Base-by-base conservation (phyloP, 64 coral and sea anemone species). In the Pachyseris speciosa region DNA sequence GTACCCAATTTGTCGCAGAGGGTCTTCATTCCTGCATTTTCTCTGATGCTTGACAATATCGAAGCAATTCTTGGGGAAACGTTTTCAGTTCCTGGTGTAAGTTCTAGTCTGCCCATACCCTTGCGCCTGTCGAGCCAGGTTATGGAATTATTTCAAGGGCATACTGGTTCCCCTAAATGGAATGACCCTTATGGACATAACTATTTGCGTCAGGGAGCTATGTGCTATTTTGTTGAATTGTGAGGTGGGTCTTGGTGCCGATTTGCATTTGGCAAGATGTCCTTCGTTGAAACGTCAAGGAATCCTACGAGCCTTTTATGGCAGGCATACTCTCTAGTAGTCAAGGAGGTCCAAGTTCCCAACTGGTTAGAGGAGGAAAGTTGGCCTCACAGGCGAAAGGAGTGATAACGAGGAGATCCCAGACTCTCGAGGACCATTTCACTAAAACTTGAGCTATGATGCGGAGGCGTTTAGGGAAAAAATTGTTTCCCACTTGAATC, bases 231-330 rank as follows among this genome's bases (percentile, higher is more conserved):
- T 67, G 81, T 20, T 67, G 13, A 67, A 34, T 84, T 84, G 42
- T 25, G 61, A 48, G 81, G 81, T 33, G 37, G 61, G 41, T 84
- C 61, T 13, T 84, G 81, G 81, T 66, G 36, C 58, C 81, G 38
- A 22, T 27, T 45, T 84, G 81, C 81, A 26, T 84, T 84, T 48
- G 81, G 60, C 58, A 84, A 84, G 81, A 84, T 84, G 81, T n/a
- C 81, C 38, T 67, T 84, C 43, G 10, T 48, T 29, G 81, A 84
- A 67, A 64, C 41, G 53, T 52, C 43, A 80, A 44, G 76, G 76
- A 80, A 33, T 57, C 49, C 43, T 57, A 44, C 37, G 45, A 80
- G 33, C 22, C 76, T 80, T 80, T 28, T 29, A 5, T 64, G 4
- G 4, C n/a, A 9, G 5, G 26, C 61, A 4, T 28, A 27, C n/a